phyloP scores from a whole-genome alignment of 92 coral and sea anemone species.

The Bergia puertoricense region DNA sequence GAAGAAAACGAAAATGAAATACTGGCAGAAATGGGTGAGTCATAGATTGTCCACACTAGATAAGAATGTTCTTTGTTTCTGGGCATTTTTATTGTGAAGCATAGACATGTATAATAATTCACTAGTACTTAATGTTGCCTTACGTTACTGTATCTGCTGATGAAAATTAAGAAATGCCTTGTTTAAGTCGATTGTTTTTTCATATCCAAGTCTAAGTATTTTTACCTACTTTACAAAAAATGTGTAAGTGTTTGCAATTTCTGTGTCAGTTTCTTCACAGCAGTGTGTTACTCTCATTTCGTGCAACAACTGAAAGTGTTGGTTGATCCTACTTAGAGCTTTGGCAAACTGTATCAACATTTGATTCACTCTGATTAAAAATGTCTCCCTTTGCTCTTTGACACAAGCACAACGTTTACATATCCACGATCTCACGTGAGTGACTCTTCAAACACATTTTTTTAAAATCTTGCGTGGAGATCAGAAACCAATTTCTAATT shows the following conservation, averaged over 20 bases:
- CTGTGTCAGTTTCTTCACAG: background rate
- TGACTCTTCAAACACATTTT: background rate
- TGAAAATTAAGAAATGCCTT: no score
- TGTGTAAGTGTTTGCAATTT: background rate
- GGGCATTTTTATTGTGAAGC: background rate
- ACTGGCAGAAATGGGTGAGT: slow-evolving; percentile 83
- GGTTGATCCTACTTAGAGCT: background rate
- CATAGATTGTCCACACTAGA: background rate
- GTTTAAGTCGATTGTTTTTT: no score
- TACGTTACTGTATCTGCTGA: no score
- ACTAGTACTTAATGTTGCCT: background rate
- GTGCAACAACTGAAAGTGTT: background rate
- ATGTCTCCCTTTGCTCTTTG: background rate
- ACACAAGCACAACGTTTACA: background rate
- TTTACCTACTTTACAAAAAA: no score
- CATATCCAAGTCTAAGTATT: no score
- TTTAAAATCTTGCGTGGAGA: background rate
- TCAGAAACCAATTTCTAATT: background rate
- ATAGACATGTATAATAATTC: background rate
- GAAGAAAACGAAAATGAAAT: slow-evolving; percentile 74
- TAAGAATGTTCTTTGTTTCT: background rate
- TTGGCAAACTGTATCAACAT: background rate
- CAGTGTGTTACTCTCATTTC: background rate
- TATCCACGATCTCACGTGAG: background rate
- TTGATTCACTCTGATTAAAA: background rate